These are phyloP conservation scores for Thymelicus acteon DNA, from an alignment of 2,888 invertebrate species.

Conservation along the genomic window DNA sequence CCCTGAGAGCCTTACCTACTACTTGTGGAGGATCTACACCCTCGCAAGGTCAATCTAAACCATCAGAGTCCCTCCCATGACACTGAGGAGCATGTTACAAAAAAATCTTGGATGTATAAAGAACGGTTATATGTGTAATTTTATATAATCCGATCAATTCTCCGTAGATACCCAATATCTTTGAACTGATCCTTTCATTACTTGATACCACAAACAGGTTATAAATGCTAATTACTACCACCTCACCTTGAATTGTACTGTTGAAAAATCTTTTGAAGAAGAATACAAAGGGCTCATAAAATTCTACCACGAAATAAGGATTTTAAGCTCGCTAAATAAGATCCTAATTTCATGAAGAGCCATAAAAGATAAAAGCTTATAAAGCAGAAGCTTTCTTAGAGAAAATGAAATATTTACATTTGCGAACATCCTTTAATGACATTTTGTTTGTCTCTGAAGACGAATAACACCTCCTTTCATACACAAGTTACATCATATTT, in stretches of 20 bases:
- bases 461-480: conserved; percentile 7
- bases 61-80: no score
- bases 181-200: background rate
- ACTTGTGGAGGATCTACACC: no score
- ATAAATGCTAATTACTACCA: background rate
- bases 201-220: background rate
- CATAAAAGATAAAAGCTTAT: conserved; percentile 29
- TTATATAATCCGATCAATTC: background rate
- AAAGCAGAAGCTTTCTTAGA: conserved; percentile 23
- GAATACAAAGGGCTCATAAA: conserved; percentile 17
- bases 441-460: conserved; percentile 29
- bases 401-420: conserved; percentile 25
- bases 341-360: conserved; percentile 23
- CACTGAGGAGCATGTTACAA: no score
- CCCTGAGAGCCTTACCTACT: no score
- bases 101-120: no score
- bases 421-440: conserved; percentile 19
- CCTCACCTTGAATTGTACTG: conserved; percentile 18
- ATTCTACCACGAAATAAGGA: conserved; percentile 27
- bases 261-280: conserved; percentile 21
- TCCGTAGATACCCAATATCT: background rate
- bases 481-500: background rate
- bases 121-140: background rate
- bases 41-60: no score
- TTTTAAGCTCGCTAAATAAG: conserved; percentile 30